Conservation (phyloP, 2,888 invertebrate species). For the Cephus nigrinus region DNA sequence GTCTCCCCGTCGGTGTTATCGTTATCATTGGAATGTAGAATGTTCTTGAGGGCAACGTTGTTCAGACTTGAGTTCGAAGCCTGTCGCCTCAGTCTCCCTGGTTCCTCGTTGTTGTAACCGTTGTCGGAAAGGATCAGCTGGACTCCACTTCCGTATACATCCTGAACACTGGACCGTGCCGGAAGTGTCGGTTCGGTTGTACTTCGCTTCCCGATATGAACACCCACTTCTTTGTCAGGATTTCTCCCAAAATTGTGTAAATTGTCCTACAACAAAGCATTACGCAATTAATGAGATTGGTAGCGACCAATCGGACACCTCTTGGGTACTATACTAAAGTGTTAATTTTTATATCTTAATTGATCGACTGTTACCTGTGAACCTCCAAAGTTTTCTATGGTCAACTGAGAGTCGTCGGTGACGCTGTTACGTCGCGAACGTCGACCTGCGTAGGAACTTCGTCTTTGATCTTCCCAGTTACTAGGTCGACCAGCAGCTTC, state of each 20-base stretch:
- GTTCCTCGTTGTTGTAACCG: slow-evolving; percentile 58
- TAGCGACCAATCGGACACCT: background rate
- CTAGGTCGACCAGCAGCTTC: slow-evolving; percentile 87
- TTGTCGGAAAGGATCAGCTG: slow-evolving; percentile 63
- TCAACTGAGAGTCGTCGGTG: slow-evolving; percentile 88
- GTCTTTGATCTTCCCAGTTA: slow-evolving; percentile 81
- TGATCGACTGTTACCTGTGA: slow-evolving; percentile 71
- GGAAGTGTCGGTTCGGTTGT: slow-evolving; percentile 75
- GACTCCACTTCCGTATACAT: slow-evolving; percentile 67
- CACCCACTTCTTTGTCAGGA: slow-evolving; percentile 79
- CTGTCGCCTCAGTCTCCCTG: slow-evolving; percentile 53
- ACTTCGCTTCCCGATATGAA: slow-evolving; percentile 52
- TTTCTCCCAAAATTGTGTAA: slow-evolving; percentile 86
- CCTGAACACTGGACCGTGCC: slow-evolving; percentile 80
- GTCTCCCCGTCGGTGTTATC: slow-evolving; percentile 67
- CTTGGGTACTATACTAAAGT: background rate
- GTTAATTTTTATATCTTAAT: background rate
- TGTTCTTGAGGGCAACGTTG: slow-evolving; percentile 65
- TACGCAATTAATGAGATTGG: background rate
- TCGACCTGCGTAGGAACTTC: slow-evolving; percentile 82
- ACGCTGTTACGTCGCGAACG: slow-evolving; percentile 87
- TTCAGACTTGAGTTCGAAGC: slow-evolving; percentile 65
- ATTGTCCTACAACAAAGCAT: slow-evolving; percentile 70
- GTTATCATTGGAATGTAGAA: slow-evolving; percentile 69
- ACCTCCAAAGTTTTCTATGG: slow-evolving; percentile 93